Evolutionary conservation across 2,797 vertebrate species (phyloP), one percentile per base, ranked within the genome.

Genomic region (Silurus aristotelis): DNA sequence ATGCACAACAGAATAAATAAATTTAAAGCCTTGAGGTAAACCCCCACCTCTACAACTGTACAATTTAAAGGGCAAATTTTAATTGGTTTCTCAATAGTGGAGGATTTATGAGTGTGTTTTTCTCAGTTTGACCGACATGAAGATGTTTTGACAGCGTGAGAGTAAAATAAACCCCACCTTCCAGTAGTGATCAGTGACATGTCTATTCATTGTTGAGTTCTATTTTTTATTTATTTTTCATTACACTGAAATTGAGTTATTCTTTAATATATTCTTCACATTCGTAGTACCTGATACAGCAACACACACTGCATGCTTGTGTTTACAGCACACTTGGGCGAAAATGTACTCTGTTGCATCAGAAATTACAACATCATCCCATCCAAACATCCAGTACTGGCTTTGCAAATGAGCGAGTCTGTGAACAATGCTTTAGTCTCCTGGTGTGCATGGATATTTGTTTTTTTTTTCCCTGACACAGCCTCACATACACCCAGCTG

Each of bases 341-440:
- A 52, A 83, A 71, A 38, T n/a, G 17, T 52, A 76, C 61, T 27
- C 19, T 22, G 63, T 83, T 86, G 66, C 85, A 83, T 83, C 81
- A 83, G 80, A 71, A 19, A 71, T 71, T 61, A 77, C 63, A 70
- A 52, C 58, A 86, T 38, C 72, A 13, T 46, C 31, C 70, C 38
- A 77, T 61, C 52, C 52, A 55, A 43, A n/a, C 58, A 60, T 56
- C 22, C 43, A 75, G 38, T 61, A 46, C 20, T 46, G 43, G 43
- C 52, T 56, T 61, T 75, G 58, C 61, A 52, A 64, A 55, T 38
- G 60, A 85, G 27, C 68, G 20, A 38, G 17, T 43, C 27, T 61
- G 13, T 31, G 19, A 72, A 66, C n/a, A 10, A 71, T 64, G 17
- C 73, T 48, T 27, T 60, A 43, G 31, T 67, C 15, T 52, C 27